Evolutionary conservation across 2,113 vertebrate genomes (phyloP).

Genomic region (Mobula hypostoma): DNA sequence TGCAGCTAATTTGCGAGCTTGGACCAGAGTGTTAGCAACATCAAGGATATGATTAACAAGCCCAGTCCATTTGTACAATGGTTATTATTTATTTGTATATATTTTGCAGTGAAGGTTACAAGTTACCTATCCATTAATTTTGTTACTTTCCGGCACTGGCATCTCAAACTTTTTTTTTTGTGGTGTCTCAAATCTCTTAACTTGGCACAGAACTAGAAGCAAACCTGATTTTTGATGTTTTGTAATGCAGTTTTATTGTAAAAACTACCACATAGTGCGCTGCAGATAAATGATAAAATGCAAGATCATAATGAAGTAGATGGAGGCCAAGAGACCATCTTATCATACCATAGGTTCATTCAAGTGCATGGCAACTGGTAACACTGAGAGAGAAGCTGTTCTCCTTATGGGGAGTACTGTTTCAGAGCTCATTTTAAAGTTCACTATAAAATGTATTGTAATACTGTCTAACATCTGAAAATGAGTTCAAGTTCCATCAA

Average conservation of each 20-base stretch:
- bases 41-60: neutral
- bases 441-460: too few species aligned
- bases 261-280: neutral
- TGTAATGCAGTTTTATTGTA: neutral
- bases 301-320: too few species aligned
- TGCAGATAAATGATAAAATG: too few species aligned
- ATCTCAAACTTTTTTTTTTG: neutral
- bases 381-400: too few species aligned
- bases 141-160: neutral
- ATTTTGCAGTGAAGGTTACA: neutral
- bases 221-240: neutral
- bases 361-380: too few species aligned
- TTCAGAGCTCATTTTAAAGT: too few species aligned
- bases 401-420: too few species aligned
- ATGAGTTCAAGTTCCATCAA: too few species aligned
- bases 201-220: neutral
- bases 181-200: neutral
- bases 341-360: too few species aligned
- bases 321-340: too few species aligned
- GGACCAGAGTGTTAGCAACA: neutral
- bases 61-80: neutral
- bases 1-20: neutral
- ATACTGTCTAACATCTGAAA: too few species aligned
- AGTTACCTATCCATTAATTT: neutral
- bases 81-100: too few species aligned